Evolutionary conservation across 1,140 invertebrate genomes (phyloP).

Genomic region (Bradysia coprophila): DNA sequence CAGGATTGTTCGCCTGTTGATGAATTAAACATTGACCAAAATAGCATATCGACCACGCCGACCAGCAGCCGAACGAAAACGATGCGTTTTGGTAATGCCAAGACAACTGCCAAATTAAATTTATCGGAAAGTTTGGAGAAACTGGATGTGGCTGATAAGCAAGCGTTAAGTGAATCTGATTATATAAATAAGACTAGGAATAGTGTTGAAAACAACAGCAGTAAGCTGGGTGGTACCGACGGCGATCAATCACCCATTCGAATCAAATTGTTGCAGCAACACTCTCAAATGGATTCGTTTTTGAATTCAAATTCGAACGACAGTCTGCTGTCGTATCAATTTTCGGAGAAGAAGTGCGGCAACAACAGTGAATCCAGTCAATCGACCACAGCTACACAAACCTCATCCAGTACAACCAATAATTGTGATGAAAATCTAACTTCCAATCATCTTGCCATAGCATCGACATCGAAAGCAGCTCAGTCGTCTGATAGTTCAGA

Average conservation of each 20-base stretch:
- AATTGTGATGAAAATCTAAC: neutral
- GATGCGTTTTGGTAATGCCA: neutral
- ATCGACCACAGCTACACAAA: neutral
- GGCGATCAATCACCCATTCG: neutral
- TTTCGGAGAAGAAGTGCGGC: neutral
- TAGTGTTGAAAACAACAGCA: neutral
- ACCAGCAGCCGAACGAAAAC: slow-evolving; percentile 2
- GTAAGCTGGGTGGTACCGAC: neutral
- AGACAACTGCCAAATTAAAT: neutral
- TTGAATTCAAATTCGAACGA: slow-evolving; percentile 2
- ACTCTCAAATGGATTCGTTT: neutral
- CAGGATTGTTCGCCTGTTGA: too few relatives aligned
- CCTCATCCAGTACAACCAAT: neutral
- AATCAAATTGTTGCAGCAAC: neutral
- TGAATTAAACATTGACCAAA: neutral
- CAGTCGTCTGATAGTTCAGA: neutral
- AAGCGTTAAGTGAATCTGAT: neutral
- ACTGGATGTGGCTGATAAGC: neutral
- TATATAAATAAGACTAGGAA: neutral
- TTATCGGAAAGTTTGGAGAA: neutral
- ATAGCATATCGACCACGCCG: slow-evolving; percentile 1
- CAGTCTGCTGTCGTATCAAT: neutral
- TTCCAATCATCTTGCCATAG: slow-evolving; percentile 9
- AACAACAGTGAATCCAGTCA: neutral
- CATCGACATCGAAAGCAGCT: neutral